Evolutionary conservation across 2,888 invertebrate genomes (phyloP).

Genomic region (Mycalesis mineus): DNA sequence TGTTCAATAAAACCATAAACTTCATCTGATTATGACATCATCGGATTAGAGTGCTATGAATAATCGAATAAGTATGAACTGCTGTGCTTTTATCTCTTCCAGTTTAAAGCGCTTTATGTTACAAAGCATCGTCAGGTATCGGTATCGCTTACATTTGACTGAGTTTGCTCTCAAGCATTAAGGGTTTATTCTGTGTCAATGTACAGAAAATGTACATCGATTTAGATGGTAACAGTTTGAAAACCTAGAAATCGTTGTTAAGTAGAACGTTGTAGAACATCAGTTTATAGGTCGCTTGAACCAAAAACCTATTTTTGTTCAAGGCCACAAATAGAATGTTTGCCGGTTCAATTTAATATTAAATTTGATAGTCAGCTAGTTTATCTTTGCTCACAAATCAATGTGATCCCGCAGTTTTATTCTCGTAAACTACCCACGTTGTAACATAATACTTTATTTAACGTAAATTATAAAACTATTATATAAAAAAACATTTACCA

Average conservation of each 20-base stretch:
- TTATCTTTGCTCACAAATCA: not conserved
- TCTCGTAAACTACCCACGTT: not conserved
- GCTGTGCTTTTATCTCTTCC: slow-evolving; percentile 1
- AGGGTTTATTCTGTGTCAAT: not conserved
- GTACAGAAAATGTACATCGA: not conserved
- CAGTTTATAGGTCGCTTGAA: not conserved
- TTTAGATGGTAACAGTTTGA: too few species aligned
- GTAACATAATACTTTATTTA: not conserved
- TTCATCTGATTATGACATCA: too few species aligned
- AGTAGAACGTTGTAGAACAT: too few species aligned
- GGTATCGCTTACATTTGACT: not conserved
- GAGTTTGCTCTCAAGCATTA: not conserved
- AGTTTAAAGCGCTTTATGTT: not conserved
- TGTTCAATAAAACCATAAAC: too few species aligned
- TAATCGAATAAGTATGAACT: not conserved
- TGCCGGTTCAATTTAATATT: slow-evolving; percentile 5
- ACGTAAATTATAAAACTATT: too few species aligned
- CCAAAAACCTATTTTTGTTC: slow-evolving; percentile 15
- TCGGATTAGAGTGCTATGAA: not conserved
- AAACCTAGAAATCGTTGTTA: too few species aligned
- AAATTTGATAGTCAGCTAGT: slow-evolving; percentile 3
- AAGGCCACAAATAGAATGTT: slow-evolving; percentile 12
- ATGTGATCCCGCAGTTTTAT: not conserved
- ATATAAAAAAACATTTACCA: too few species aligned
- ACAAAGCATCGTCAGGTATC: not conserved